Conservation (phyloP, 1,140 invertebrate species). For the Notospermus geniculatus region DNA sequence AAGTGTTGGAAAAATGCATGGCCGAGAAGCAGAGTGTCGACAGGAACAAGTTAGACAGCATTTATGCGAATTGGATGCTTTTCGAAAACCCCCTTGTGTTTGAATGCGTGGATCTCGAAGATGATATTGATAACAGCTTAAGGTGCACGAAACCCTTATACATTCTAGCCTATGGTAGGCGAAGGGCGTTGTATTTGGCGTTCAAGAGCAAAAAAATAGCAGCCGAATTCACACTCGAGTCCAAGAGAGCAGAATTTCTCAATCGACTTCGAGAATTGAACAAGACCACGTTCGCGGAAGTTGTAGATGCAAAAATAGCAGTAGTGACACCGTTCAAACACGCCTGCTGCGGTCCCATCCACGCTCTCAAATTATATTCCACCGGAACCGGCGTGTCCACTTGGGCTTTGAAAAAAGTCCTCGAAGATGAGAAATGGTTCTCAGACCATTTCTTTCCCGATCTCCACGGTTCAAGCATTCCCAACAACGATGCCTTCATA, state of each 20-base stretch:
- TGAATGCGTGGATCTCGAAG: constrained; percentile 4
- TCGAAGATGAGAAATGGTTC: constrained; percentile 8
- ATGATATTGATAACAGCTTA: too few species aligned
- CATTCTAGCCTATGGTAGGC: constrained; percentile 5
- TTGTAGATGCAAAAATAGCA: constrained; percentile 5
- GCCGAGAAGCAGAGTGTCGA: constrained; percentile 8
- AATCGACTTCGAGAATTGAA: constrained; percentile 5
- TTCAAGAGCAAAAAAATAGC: constrained; percentile 11
- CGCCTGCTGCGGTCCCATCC: constrained; percentile 7
- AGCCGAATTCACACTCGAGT: neutral
- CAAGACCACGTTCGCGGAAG: constrained; percentile 9
- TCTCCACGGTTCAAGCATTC: neutral
- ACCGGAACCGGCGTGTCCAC: constrained; percentile 6
- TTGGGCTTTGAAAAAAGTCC: constrained; percentile 1
- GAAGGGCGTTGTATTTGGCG: constrained; percentile 2
- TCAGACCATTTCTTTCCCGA: neutral
- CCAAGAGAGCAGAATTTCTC: constrained; percentile 1
- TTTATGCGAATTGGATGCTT: constrained; percentile 10
- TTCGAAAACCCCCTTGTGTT: constrained; percentile 9
- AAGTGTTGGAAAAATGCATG: constrained; percentile 9
- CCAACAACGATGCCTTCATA: constrained; percentile 7
- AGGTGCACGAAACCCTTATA: neutral
- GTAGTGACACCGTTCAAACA: constrained; percentile 5
- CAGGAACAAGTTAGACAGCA: constrained; percentile 11
- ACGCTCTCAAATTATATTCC: neutral